Base-by-base conservation (phyloP, 2,113 vertebrate genomes). In the Heterotilapia buettikoferi region DNA sequence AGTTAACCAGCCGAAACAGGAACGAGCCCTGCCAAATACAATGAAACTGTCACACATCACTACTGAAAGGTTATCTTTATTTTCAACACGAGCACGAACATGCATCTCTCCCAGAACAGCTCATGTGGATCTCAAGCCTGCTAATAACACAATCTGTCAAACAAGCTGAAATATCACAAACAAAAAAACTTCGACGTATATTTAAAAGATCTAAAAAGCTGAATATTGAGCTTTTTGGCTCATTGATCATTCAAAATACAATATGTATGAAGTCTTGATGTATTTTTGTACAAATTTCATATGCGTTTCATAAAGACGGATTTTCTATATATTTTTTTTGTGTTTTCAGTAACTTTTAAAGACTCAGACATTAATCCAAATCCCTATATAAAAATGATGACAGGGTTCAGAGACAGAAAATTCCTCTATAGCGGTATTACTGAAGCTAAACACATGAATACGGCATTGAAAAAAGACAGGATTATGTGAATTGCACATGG, bases 1-100 rank as follows among this genome's bases (percentile, higher is more conserved):
- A 92, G 91, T 94, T 90, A 94, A 94, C 93, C 93, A 94, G 88
- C 87, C 10, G 80, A 85, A 92, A 90, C 92, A 71, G 84, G 92
- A 85, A 86, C 6, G 71, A 36, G 80, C 84, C 87, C 45, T 8
- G 89, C 73, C 21, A 53, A 80, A 66, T 45, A 92, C 88, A 93
- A 95, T 81, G 54, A 68, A 86, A 89, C 57, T 89, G 90, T 89
- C 91, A 89, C 88, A 84, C 88, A 86, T 53, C n/a, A 73, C 76
- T 40, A 53, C 81, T 86, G 56, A 86, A 84, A 56, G 81, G 73
- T 78, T 87, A 86, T 91, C 86, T 91, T 87, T 80, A 88, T 91
- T 84, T 89, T 84, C 86, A 87, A 59, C 78, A 53, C 19, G 16
- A 82, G n/a, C 84, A 29, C 26, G 6, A 89, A 85, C 52, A 78